Evolutionary conservation across 2,113 vertebrate genomes (phyloP), one percentile per base, ranked within the genome.

Genomic region (Nannobrachium achirus): DNA sequence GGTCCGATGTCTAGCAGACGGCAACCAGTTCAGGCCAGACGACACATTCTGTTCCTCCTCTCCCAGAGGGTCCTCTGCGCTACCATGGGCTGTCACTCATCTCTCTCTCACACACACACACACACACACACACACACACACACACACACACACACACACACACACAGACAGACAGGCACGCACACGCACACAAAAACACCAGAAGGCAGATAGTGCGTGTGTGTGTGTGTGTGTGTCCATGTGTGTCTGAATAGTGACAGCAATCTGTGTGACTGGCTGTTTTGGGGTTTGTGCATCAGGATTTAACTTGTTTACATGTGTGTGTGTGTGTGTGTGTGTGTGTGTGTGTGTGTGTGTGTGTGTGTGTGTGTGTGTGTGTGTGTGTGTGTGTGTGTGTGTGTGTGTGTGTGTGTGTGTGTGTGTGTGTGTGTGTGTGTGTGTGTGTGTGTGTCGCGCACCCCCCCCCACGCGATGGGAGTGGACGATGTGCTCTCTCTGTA

Each of bases 1-100:
- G 64, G 42, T 76, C 58, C 60, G 72, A 83, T 62, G 72, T 81
- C 67, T 79, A 85, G 73, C 84, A 89, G 85, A 89, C 79, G 85
- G 83, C 71, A 75, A 73, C 55, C 69, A 71, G 83, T 86, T 72
- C 68, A 46, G 84, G 86, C 69, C 84, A 88, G 84, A 86, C 87
- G 69, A 71, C 56, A 56, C 69, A 78, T 83, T 78, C 74, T 86
- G 78, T 80, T 84, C 15, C 20, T 13, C 1, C 48, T 13, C 44
- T 82, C 74, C 86, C 72, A 33, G 56, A 50, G 83, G 81, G 72
- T 56, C 66, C 44, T 42, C 49, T 39, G 15, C 63, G 64, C 71
- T 84, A 82, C 71, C 82, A 71, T 75, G 60, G 65, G 63, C 76
- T 83, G 87, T 86, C 89, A 88, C 80, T 88, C 81, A 20, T 45